Conservation (phyloP, 2,888 invertebrate genomes). For the Parascotia fuliginaria region DNA sequence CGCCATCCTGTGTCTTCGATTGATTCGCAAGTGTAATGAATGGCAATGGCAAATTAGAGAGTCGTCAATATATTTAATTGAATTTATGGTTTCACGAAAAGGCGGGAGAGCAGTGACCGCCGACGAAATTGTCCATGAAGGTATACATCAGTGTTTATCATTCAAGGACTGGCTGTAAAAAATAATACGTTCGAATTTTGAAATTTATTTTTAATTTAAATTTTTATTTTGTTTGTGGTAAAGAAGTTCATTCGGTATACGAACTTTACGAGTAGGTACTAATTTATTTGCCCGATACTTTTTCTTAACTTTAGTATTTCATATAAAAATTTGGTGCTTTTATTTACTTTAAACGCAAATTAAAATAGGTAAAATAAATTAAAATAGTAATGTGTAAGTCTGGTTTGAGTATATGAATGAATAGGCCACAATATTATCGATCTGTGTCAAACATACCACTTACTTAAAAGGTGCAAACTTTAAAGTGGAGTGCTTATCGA, state of each 20-base stretch:
- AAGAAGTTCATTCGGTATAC: too few relatives aligned
- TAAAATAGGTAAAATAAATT: too few relatives aligned
- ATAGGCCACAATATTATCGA: background rate
- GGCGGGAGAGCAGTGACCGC: conserved; percentile 1
- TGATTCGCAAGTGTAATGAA: too few relatives aligned
- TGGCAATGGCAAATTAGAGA: conserved; percentile 1
- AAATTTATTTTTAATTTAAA: background rate
- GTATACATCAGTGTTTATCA: background rate
- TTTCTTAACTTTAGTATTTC: too few relatives aligned
- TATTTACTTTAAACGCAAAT: too few relatives aligned
- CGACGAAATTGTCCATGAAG: background rate
- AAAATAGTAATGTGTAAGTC: too few relatives aligned
- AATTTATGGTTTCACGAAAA: conserved; percentile 3
- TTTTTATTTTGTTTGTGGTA: background rate
- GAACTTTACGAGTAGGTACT: too few relatives aligned
- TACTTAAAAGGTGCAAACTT: background rate
- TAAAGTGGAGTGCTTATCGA: background rate
- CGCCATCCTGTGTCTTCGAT: too few relatives aligned
- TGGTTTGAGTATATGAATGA: too few relatives aligned
- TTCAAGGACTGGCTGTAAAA: background rate
- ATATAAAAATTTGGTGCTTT: too few relatives aligned
- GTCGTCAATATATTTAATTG: background rate
- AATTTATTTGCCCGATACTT: too few relatives aligned
- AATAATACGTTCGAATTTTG: background rate
- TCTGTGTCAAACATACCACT: background rate